These are phyloP conservation scores for Spilogale gracilis DNA, from an alignment of 2,113 vertebrate genomes.

Conservation along the genomic window DNA sequence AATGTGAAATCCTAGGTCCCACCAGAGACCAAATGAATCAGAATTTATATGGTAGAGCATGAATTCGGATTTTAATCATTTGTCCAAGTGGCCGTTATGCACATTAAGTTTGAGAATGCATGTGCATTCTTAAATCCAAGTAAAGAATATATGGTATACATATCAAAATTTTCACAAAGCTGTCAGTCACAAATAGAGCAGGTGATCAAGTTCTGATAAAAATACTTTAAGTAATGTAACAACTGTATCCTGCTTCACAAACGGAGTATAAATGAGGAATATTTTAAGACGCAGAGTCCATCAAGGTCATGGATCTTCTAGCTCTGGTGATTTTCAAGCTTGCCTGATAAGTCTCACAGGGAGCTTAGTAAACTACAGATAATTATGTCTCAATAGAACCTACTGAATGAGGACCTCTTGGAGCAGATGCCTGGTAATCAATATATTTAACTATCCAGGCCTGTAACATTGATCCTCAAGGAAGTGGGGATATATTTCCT, in stretches of 20 bases:
- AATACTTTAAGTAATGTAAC: not conserved
- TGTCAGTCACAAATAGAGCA: not conserved
- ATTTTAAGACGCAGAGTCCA: not conserved
- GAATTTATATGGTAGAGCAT: not conserved
- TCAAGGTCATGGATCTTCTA: not conserved
- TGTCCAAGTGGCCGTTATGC: not conserved
- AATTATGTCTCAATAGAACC: not conserved
- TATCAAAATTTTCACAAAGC: not conserved
- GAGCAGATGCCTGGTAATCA: not conserved
- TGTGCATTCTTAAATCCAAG: not conserved
- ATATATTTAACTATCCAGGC: not conserved
- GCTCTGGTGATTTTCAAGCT: not conserved
- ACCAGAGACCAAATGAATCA: not conserved
- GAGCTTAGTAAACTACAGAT: not conserved
- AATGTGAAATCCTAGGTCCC: not conserved
- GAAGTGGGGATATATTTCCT: not conserved
- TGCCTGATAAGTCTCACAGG: not conserved
- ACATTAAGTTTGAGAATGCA: not conserved
- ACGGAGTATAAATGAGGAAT: not conserved
- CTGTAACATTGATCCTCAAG: not conserved
- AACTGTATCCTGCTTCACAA: not conserved
- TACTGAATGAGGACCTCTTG: not conserved
- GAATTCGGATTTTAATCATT: not conserved
- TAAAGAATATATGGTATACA: not conserved
- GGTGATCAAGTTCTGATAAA: not conserved